Evolutionary conservation across 2,888 invertebrate species (phyloP).

Genomic region (Erebia palarica): DNA sequence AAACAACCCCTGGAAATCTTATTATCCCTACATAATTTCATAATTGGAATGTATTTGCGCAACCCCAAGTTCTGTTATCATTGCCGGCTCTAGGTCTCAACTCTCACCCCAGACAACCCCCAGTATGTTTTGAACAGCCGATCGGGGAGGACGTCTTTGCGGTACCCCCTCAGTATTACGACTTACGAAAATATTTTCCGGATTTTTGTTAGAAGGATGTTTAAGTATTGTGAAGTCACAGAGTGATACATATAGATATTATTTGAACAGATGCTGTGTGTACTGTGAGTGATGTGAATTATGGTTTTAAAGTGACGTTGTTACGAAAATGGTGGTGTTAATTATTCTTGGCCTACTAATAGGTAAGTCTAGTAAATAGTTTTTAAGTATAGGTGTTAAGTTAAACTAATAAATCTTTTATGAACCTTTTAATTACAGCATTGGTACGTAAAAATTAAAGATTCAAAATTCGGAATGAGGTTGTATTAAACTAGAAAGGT

Average conservation of each 20-base stretch:
- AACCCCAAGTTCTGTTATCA: conserved; percentile 34
- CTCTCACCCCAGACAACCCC: conserved; percentile 6
- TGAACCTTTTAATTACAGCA: background rate
- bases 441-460: background rate
- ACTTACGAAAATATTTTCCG: conserved; percentile 18
- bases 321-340: conserved; percentile 56
- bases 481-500: too few relatives aligned
- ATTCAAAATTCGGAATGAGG: too few relatives aligned
- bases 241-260: conserved; percentile 17
- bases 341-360: conserved; percentile 56
- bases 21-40: conserved; percentile 29
- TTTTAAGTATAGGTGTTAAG: background rate
- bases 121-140: conserved; percentile 37
- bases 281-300: conserved; percentile 42
- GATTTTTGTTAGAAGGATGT: conserved; percentile 2
- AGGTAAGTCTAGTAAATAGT: conserved; percentile 50
- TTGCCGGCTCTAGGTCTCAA: background rate
- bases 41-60: conserved; percentile 33
- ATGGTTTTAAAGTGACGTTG: conserved; percentile 42
- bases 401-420: background rate
- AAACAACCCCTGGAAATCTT: background rate
- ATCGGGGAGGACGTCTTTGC: conserved; percentile 30
- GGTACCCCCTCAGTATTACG: background rate
- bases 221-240: conserved; percentile 11
- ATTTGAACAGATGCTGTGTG: background rate